phyloP scores from a whole-genome alignment of 2,797 vertebrate genomes.

The Argentina silus region DNA sequence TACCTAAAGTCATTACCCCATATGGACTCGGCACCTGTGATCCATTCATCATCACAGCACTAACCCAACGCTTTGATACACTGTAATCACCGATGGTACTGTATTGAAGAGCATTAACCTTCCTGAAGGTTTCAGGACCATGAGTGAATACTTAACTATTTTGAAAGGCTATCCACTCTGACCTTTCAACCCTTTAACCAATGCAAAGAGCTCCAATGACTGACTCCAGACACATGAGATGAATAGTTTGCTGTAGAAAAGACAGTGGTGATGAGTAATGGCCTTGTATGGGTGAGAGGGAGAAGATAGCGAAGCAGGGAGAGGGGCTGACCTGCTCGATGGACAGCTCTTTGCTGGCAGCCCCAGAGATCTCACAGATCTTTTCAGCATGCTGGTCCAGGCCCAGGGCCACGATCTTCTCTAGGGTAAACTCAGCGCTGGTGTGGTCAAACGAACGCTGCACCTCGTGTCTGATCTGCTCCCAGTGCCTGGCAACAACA shows the following conservation, averaged over 20 bases:
- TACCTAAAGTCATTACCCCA: constrained; percentile 55
- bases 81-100: constrained; percentile 22
- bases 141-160: constrained; percentile 22
- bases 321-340: constrained; percentile 82
- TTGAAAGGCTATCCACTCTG: constrained; percentile 65
- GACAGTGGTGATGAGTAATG: constrained; percentile 45
- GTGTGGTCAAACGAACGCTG: constrained; percentile 80
- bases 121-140: background rate
- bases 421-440: constrained; percentile 79
- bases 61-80: constrained; percentile 46
- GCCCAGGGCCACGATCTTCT: constrained; percentile 82
- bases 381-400: constrained; percentile 81
- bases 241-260: constrained; percentile 53
- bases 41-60: constrained; percentile 65
- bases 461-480: constrained; percentile 81
- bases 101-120: background rate
- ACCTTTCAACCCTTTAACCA: constrained; percentile 54
- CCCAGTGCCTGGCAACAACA: constrained; percentile 82
- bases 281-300: background rate
- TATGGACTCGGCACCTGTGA: constrained; percentile 60
- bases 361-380: constrained; percentile 83
- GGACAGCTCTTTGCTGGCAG: constrained; percentile 86
- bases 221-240: constrained; percentile 44
- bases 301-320: constrained; percentile 17
- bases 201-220: constrained; percentile 61